A percentile compares a stretch with the other conserved stretches of the same genome.
These are phyloP conservation scores for Cydia splendana DNA, from an alignment of 1,140 invertebrate genomes.

Conservation along the genomic window DNA sequence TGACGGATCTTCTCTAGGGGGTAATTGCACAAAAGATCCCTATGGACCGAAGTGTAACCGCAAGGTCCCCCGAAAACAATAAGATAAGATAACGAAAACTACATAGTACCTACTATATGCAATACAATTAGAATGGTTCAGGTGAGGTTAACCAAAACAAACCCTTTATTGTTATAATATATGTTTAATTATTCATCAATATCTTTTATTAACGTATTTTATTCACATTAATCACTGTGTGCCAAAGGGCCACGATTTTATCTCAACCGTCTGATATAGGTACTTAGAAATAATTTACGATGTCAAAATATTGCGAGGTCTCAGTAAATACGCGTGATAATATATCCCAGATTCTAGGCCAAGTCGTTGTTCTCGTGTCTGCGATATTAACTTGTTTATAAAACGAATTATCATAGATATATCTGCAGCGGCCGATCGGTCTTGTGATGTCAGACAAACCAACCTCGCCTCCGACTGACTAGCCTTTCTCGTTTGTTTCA, in stretches of 20 bases:
- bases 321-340: slow-evolving; percentile 26
- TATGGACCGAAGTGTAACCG: too few relatives aligned
- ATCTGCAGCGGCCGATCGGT: slow-evolving; percentile 5
- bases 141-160: too few relatives aligned
- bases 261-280: slow-evolving; percentile 8
- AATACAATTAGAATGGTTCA: background rate
- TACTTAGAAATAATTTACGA: slow-evolving; percentile 11
- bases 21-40: too few relatives aligned
- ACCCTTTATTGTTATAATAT: background rate
- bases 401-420: slow-evolving; percentile 23
- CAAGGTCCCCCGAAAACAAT: too few relatives aligned
- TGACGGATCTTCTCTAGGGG: too few relatives aligned
- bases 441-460: slow-evolving; percentile 6
- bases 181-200: background rate
- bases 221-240: background rate
- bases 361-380: slow-evolving; percentile 13
- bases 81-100: too few relatives aligned
- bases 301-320: slow-evolving; percentile 6
- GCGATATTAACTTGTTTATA: slow-evolving; percentile 12
- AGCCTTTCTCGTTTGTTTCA: slow-evolving; percentile 83
- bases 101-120: background rate
- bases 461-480: slow-evolving; percentile 37
- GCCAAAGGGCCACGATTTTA: background rate
- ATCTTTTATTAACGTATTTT: background rate
- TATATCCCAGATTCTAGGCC: slow-evolving; percentile 11